Base-by-base conservation (phyloP, 2,113 vertebrate genomes). In the Morone chrysops region DNA sequence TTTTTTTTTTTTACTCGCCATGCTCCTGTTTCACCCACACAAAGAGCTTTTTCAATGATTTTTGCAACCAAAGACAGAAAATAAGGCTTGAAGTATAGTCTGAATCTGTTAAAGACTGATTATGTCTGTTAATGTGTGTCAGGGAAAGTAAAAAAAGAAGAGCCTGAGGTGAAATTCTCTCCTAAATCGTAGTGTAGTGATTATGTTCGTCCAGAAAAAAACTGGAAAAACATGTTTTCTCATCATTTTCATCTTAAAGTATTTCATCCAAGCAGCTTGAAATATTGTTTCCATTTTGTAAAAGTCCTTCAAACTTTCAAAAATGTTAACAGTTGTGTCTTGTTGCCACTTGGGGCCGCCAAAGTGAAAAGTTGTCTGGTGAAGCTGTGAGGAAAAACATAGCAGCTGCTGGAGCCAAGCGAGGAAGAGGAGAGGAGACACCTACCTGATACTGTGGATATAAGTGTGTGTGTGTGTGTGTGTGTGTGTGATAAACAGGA, bases 41-140 rank as follows among this genome's bases (percentile, higher is more conserved):
- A 82, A 70, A 71, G 16, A 75, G 18, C 47, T 54, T 54, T 65
- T 70, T 73, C 59, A 82, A 59, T 5, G 31, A 57, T 82, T 38
- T 73, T 41, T 72, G 25, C 31, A 74, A 43, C 59, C 18, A 62
- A 48, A 70, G 38, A 41, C 50, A n/a, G 17, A 38, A 71, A 53
- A 20, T 61, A 61, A 67, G 51, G 45, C 68, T n/a, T 20, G 4
- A 62, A 74, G 16, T 56, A 73, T 75, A 5, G 36, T 25, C 4
- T 51, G 1, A 69, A 73, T 48, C 53, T 69, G 22, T n/a, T 71
- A n/a, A 66, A 68, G 36, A 13, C 1, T 22, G 18, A 56, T 72
- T 40, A 12, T 61, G 10, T 63, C 47, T 57, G 22, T 59, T 59
- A 43, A 51, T 72, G 70, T 47, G 38, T 2, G 5, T 66, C 22